Percentiles rank a stretch among this genome's conserved stretches.
Evolutionary conservation across 1,140 invertebrate genomes (phyloP).

Genomic region (Triops longicaudatus): DNA sequence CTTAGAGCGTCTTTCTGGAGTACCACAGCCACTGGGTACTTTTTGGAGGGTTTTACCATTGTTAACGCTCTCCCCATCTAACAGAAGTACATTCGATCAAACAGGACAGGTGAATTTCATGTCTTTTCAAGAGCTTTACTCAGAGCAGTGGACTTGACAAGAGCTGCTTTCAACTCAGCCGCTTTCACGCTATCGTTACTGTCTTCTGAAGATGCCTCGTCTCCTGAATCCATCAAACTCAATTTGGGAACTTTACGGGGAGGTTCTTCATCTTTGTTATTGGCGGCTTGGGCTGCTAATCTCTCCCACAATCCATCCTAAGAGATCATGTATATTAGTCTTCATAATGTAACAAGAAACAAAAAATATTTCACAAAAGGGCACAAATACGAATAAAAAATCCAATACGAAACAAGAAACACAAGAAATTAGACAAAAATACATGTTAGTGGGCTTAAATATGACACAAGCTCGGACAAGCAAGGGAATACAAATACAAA

Average conservation of each 20-base stretch:
- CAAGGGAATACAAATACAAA: too few species aligned
- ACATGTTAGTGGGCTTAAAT: too few species aligned
- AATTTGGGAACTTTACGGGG: conserved; percentile 56
- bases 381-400: too few species aligned
- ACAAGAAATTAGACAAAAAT: too few species aligned
- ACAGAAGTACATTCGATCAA: not conserved
- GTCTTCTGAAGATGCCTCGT: conserved; percentile 86
- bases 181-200: conserved; percentile 57
- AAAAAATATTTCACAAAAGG: not conserved
- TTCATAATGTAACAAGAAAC: too few species aligned
- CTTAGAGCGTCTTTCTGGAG: not conserved
- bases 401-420: too few species aligned
- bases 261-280: conserved; percentile 38
- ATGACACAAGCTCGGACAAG: too few species aligned
- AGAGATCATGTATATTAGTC: not conserved
- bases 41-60: not conserved
- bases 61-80: not conserved
- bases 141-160: not conserved
- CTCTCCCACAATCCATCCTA: conserved; percentile 28
- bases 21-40: not conserved
- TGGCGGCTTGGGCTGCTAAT: conserved; percentile 29
- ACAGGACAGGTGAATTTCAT: too few species aligned
- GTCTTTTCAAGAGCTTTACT: not conserved
- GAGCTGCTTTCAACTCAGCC: not conserved
- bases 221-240: conserved; percentile 71